A percentile compares a stretch with the other conserved stretches of the same genome.
phyloP scores from a whole-genome alignment of 2,113 vertebrate genomes.

The Tragelaphus strepsiceros region DNA sequence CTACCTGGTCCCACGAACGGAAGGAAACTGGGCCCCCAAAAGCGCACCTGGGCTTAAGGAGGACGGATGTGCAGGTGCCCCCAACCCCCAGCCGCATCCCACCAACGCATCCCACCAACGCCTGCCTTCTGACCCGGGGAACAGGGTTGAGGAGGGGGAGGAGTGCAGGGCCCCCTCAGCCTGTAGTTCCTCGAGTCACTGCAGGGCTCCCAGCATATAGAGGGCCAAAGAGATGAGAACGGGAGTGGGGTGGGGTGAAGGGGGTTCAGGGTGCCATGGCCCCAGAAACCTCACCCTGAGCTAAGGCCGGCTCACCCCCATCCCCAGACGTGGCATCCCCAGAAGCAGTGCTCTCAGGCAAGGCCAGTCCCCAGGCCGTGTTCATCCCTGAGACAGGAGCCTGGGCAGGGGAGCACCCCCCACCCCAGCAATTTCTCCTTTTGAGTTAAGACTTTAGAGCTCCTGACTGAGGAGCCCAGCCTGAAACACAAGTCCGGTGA shows the following conservation, averaged over 20 bases:
- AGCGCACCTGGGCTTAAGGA: background rate
- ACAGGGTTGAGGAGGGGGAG: background rate
- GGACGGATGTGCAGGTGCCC: background rate
- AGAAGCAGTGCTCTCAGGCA: background rate
- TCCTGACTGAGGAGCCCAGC: background rate
- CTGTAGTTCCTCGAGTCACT: background rate
- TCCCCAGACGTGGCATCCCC: background rate
- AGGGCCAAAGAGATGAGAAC: background rate
- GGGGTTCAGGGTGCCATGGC: background rate
- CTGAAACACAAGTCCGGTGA: background rate
- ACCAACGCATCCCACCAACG: rapidly evolving
- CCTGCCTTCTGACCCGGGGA: background rate
- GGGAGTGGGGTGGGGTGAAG: background rate
- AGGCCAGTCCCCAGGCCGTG: background rate
- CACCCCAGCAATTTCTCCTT: background rate
- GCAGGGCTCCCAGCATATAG: rapidly evolving
- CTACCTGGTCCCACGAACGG: background rate
- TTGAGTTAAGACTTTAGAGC: background rate
- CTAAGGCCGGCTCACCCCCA: background rate
- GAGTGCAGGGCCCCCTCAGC: background rate
- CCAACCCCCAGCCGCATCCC: background rate
- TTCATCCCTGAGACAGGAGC: constrained; percentile 63
- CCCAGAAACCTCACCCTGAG: constrained; percentile 32
- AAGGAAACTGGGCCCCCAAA: background rate
- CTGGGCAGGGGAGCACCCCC: background rate